phyloP scores from a whole-genome alignment of 1,140 invertebrate genomes.

The Homalodisca vitripennis region DNA sequence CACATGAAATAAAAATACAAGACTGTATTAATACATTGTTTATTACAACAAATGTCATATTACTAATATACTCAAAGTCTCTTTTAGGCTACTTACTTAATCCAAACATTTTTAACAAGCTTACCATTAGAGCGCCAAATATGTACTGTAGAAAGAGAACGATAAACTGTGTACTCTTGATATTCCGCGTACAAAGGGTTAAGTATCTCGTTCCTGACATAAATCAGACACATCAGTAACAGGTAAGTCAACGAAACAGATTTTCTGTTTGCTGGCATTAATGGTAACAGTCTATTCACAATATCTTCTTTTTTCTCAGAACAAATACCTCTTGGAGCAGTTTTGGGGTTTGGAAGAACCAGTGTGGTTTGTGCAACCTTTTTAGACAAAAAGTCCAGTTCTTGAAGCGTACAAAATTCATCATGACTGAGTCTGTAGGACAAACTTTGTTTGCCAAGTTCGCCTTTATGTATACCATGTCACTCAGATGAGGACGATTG shows the following conservation, averaged over 20 bases:
- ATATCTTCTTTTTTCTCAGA: constrained; percentile 10
- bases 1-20: too few species aligned
- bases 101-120: too few species aligned
- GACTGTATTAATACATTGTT: too few species aligned
- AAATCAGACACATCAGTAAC: background rate
- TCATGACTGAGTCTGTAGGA: background rate
- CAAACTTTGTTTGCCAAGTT: background rate
- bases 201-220: too few species aligned
- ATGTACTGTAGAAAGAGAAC: too few species aligned
- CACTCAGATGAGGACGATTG: too few species aligned
- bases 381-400: background rate
- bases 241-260: constrained; percentile 1
- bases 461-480: constrained; percentile 3
- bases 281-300: background rate
- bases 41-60: too few species aligned
- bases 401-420: background rate
- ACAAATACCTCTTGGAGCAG: background rate
- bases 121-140: too few species aligned
- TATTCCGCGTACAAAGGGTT: too few species aligned
- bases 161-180: too few species aligned
- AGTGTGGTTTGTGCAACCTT: background rate
- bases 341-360: background rate
- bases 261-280: constrained; percentile 2
- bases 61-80: too few species aligned
- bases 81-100: too few species aligned